Base-by-base conservation (phyloP, 2,888 invertebrate genomes). In the Mythimna albipuncta region DNA sequence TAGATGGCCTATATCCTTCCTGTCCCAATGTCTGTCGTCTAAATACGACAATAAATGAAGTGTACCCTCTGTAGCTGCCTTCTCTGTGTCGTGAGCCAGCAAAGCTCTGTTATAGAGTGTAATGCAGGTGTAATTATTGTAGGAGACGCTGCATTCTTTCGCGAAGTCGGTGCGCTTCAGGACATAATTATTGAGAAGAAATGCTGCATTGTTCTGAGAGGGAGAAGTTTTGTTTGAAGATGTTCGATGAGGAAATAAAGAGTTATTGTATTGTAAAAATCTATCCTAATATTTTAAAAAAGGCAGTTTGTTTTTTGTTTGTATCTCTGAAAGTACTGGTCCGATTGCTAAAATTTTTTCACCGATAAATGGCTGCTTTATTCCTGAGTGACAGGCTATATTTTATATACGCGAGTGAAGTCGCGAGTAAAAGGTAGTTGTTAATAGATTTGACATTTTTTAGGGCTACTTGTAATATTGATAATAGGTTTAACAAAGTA, bases 81-180 rank as follows among this genome's bases (percentile, higher is more conserved):
- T 6, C 26, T 21, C 26, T 2, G 19, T 41, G 66, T 11, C n/a
- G 21, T 54, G 47, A 66, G 32, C 68, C 35, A 38, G 67, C 55
- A 61, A 77, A 82, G 59, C 63, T 69, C 47, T 77, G 78, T 61
- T 64, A 69, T 47, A 64, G 57, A 72, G 59, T 72, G 55, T 82
- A 73, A 73, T 82, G 80, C 80, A 82, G 73, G 59, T 78, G 80
- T 79, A 82, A 80, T 82, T 69, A 80, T 82, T 69, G 69, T 59
- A 38, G 58, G 50, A 57, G 69, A 58, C 68, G 58, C 68, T 69
- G 83, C 80, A 82, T 80, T 80, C 80, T 67, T 64, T 6, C 50
- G 64, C 16, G 35, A 59, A 66, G 57, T 58, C 58, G 41, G 52
- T 38, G 57, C 21, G 50, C 66, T 77, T n/a, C n/a, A 16, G 54